These are phyloP conservation scores for Hydroisotoma schaefferi DNA, from an alignment of 2,888 invertebrate genomes.

Conservation along the genomic window DNA sequence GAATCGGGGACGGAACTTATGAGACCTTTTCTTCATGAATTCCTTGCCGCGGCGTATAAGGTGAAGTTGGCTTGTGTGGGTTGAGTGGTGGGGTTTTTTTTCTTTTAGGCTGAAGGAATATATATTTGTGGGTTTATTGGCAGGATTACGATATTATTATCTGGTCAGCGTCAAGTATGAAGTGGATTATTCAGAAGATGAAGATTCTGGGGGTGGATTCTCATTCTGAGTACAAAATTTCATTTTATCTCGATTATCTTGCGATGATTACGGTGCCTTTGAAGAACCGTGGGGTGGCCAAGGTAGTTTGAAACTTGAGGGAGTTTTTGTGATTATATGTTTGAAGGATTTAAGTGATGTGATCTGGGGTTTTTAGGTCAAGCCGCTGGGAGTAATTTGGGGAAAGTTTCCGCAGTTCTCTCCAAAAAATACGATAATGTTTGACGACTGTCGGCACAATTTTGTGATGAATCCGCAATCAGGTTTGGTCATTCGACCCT, in stretches of 20 bases:
- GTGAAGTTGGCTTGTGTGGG: too few relatives aligned
- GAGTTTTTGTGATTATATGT: not conserved
- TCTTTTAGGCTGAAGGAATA: not conserved
- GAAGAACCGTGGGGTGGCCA: conserved; percentile 83
- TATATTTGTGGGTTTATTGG: conserved; percentile 11
- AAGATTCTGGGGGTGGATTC: conserved; percentile 78
- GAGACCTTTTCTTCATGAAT: conserved; percentile 93
- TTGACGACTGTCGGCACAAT: conserved; percentile 91
- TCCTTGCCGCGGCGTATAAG: conserved; percentile 77
- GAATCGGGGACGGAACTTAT: conserved; percentile 84
- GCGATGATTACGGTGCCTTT: conserved; percentile 95
- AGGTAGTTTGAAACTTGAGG: conserved; percentile 59
- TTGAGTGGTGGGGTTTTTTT: too few relatives aligned
- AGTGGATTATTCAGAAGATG: conserved; percentile 90
- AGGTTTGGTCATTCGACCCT: conserved; percentile 84
- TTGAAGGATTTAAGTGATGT: not conserved
- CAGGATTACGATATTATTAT: conserved; percentile 90
- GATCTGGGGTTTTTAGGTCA: conserved; percentile 58
- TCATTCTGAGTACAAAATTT: conserved; percentile 81
- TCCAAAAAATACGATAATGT: conserved; percentile 93
- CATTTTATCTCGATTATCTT: conserved; percentile 83
- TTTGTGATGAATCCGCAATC: conserved; percentile 97
- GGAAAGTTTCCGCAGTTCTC: conserved; percentile 86
- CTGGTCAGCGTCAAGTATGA: conserved; percentile 98
- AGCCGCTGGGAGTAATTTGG: conserved; percentile 95